Base-by-base conservation (phyloP, 2,888 invertebrate species). In the Elysia crispata region DNA sequence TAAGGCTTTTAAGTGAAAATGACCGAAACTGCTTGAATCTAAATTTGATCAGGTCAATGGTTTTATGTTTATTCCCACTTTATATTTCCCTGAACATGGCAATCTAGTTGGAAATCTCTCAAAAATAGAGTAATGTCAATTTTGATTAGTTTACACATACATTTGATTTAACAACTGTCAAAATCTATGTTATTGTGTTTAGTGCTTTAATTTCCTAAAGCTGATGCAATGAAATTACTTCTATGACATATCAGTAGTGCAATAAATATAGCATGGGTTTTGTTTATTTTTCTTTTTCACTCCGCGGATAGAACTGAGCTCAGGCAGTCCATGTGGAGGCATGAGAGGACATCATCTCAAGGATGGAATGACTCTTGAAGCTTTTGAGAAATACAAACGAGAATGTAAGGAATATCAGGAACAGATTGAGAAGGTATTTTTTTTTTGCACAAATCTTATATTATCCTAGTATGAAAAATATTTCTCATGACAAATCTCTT, bases 321-420 rank as follows among this genome's bases (percentile, higher is more conserved):
- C 76, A 60, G 69, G 80, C 57, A 76, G 70, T 33, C 76, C 69
- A 1, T 75, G 75, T 76, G 75, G 69, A 31, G 80, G 75, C 3
- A 20, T 76, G 23, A 54, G 80, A 25, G 69, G 74, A 28, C 70
- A 75, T 75, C 69, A 75, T 1, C 20, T 74, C 72, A 80, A 80
- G 20, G 80, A 80, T 76, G 76, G 76, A 54, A 64, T 80, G 20
- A 64, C 76, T 41, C 33, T 66, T 70, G 80, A 64, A 50, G n/a
- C 78, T 11, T 49, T 82, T 18, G 81, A 82, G 33, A 80, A 79
- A 72, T 70, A 80, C 23, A 72, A 81, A 41, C 77, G 79, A 60
- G 80, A 80, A n/a, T 23, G 76, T 25, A 80, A 80, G 23, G 20
- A 25, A n/a, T 72, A 72, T 30, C 80, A 80, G 50, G 76, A 80